Percentiles rank a stretch among this genome's conserved stretches.
Conservation (phyloP, 2,888 invertebrate species). For the Rhopalosiphum nymphaeae region DNA sequence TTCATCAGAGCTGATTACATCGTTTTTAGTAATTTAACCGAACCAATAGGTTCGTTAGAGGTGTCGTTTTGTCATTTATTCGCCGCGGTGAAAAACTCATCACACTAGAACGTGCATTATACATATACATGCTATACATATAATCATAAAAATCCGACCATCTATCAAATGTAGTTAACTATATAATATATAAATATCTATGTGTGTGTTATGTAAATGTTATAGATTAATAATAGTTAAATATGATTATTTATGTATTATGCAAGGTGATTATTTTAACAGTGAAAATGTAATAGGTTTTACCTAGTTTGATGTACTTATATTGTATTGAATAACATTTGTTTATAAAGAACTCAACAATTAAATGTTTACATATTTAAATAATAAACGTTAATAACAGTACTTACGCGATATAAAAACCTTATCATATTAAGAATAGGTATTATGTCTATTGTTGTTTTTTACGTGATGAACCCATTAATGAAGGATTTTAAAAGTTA, state of each 20-base stretch:
- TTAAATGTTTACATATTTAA: no score
- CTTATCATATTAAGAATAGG: not conserved
- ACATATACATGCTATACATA: not conserved
- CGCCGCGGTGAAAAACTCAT: not conserved
- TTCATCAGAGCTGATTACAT: slow-evolving; percentile 20
- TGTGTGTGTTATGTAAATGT: not conserved
- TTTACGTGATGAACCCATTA: not conserved
- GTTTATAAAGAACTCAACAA: no score
- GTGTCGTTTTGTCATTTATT: not conserved
- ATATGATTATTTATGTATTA: not conserved
- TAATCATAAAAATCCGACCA: not conserved
- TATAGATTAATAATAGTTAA: not conserved
- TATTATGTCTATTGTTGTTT: not conserved
- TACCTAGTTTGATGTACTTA: not conserved
- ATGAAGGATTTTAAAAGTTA: not conserved
- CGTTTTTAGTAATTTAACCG: slow-evolving; percentile 24
- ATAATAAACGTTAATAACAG: not conserved
- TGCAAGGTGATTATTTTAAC: not conserved
- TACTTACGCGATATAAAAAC: not conserved
- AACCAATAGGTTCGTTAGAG: not conserved
- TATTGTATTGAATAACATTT: not conserved
- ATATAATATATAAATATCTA: not conserved
- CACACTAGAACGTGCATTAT: not conserved
- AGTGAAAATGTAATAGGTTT: not conserved
- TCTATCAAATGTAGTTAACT: not conserved